phyloP scores from a whole-genome alignment of 2,797 vertebrate genomes.

The Tokudaia tokunoshimensis region DNA sequence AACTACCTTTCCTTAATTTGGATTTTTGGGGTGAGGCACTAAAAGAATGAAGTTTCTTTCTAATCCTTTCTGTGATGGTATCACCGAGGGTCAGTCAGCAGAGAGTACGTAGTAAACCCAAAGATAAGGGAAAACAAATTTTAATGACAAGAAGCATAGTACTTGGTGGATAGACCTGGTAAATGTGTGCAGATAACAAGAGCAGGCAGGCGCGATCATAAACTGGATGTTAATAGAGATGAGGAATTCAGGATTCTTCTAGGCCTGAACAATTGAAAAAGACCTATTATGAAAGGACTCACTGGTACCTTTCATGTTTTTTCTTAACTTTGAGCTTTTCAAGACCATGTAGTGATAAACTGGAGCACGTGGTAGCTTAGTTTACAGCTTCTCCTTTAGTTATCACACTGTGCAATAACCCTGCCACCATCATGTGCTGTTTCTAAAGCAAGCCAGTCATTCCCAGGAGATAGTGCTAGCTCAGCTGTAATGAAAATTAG shows the following conservation, averaged over 20 bases:
- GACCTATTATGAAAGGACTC: background rate
- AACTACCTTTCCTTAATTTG: background rate
- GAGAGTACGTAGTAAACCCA: background rate
- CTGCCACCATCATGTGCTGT: conserved; percentile 37
- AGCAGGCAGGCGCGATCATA: background rate
- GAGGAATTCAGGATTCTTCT: background rate
- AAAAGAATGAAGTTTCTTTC: conserved; percentile 13
- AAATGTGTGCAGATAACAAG: background rate
- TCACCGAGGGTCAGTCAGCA: background rate
- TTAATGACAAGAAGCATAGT: background rate
- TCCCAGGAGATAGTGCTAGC: conserved; percentile 62
- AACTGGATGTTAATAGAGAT: conserved; percentile 33
- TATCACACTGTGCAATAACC: conserved; percentile 40
- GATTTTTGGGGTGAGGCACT: background rate
- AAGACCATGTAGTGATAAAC: background rate
- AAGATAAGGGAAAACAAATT: conserved; percentile 4
- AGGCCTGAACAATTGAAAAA: background rate
- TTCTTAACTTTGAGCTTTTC: conserved; percentile 1
- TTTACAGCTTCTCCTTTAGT: conserved; percentile 43
- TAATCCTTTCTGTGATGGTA: background rate
- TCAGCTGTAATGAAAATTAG: conserved; percentile 71
- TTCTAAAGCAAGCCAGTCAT: conserved; percentile 59
- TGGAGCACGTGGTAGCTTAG: background rate
- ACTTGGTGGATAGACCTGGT: background rate
- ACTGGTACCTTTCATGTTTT: background rate